A percentile compares a stretch with the other conserved stretches of the same genome.
phyloP scores from a whole-genome alignment of 2,113 vertebrate species.

The Macrotis lagotis region DNA sequence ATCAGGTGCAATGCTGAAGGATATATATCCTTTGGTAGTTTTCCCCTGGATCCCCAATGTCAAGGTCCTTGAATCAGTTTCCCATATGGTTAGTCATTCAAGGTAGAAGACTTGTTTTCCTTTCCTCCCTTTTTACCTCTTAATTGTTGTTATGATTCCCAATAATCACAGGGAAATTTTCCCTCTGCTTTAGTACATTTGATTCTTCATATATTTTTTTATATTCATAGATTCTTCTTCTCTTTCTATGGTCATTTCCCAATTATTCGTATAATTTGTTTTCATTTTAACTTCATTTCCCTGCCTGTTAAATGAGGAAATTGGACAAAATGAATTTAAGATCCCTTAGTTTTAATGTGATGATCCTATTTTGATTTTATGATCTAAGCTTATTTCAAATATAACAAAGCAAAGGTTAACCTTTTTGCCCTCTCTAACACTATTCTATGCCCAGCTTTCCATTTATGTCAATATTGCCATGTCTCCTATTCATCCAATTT shows the following conservation, averaged over 20 bases:
- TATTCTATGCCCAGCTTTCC: not conserved
- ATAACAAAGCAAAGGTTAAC: not conserved
- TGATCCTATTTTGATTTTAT: not conserved
- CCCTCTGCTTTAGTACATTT: not conserved
- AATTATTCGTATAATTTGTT: not conserved
- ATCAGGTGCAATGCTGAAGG: not conserved
- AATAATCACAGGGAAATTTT: not conserved
- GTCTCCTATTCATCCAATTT: not conserved
- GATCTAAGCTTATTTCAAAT: not conserved
- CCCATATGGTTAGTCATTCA: not conserved
- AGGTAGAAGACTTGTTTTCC: not conserved
- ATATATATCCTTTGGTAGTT: not conserved
- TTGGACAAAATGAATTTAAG: not conserved
- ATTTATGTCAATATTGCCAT: not conserved
- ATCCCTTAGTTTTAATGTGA: not conserved
- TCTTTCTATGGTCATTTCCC: not conserved
- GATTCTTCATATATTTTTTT: not conserved
- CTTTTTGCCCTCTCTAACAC: too few species aligned
- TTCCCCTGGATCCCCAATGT: not conserved
- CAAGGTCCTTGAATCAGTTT: not conserved
- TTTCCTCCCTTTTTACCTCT: not conserved
- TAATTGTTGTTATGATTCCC: not conserved
- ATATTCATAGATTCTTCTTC: not conserved
- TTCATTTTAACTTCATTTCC: not conserved
- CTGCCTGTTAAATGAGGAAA: not conserved